phyloP scores from a whole-genome alignment of 2,797 vertebrate species.

The Glossophaga mutica region DNA sequence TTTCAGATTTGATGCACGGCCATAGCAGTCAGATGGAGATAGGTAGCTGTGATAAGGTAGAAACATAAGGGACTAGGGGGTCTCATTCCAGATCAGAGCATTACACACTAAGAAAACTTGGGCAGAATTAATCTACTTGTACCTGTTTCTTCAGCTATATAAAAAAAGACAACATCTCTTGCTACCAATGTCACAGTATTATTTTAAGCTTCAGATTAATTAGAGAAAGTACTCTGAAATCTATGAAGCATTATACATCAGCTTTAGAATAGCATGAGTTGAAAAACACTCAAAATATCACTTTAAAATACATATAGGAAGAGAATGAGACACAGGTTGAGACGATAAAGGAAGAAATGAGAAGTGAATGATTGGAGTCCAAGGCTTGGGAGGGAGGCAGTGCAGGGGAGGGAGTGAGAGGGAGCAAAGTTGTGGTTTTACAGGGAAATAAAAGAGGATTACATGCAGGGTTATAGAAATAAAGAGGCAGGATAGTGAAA shows the following conservation, averaged over 20 bases:
- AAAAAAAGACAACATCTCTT: background rate
- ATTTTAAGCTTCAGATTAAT: background rate
- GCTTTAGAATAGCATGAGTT: background rate
- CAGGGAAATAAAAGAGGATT: conserved; percentile 27
- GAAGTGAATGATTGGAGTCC: background rate
- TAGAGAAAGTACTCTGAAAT: conserved; percentile 18
- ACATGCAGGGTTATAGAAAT: background rate
- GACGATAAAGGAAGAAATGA: background rate
- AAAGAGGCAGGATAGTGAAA: background rate
- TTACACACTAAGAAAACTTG: background rate
- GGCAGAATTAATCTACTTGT: background rate
- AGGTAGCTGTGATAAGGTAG: background rate
- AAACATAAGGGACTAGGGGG: background rate
- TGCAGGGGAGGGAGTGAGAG: conserved; percentile 5
- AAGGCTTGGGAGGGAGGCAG: background rate
- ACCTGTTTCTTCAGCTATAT: background rate
- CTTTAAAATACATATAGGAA: background rate
- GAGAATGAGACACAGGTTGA: background rate
- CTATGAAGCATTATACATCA: background rate
- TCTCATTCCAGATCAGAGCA: background rate
- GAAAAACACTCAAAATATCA: background rate
- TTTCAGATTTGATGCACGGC: background rate
- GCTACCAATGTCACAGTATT: background rate
- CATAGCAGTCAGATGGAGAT: background rate
- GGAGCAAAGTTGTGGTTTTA: background rate